A percentile compares a stretch with the other conserved stretches of the same genome.
phyloP scores from a whole-genome alignment of 2,888 invertebrate species.

The Megalurothrips usitatus region DNA sequence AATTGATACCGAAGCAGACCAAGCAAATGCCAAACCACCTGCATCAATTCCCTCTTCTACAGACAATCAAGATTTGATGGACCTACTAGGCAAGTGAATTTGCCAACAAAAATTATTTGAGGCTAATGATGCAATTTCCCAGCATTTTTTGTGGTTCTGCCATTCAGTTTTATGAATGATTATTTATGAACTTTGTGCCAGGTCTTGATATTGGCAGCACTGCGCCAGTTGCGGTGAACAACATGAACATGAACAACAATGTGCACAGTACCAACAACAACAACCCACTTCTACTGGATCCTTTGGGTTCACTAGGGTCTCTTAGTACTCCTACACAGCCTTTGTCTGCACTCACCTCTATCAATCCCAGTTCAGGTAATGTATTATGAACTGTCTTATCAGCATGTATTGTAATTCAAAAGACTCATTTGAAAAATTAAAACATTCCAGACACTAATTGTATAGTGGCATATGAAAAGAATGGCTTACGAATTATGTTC shows the following conservation, averaged over 20 bases:
- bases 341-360: background rate
- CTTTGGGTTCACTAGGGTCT: slow-evolving; percentile 14
- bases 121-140: no score
- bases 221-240: slow-evolving; percentile 40
- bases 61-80: slow-evolving; percentile 76
- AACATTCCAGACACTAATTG: slow-evolving; percentile 51
- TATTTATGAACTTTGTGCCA: background rate
- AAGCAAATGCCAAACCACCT: background rate
- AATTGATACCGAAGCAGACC: slow-evolving; percentile 41
- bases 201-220: slow-evolving; percentile 55
- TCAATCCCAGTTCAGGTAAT: slow-evolving; percentile 31
- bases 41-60: slow-evolving; percentile 44
- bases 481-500: slow-evolving; percentile 76
- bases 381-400: slow-evolving; percentile 24
- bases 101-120: slow-evolving; percentile 14
- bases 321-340: background rate
- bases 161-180: slow-evolving; percentile 19
- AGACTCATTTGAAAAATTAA: slow-evolving; percentile 37
- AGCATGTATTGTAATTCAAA: slow-evolving; percentile 40
- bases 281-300: slow-evolving; percentile 37
- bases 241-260: slow-evolving; percentile 42
- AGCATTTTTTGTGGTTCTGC: slow-evolving; percentile 27
- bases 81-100: slow-evolving; percentile 60
- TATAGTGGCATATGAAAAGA: slow-evolving; percentile 77
- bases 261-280: slow-evolving; percentile 44